Conservation (phyloP, 2,113 vertebrate genomes). For the Hippocampus abdominalis region DNA sequence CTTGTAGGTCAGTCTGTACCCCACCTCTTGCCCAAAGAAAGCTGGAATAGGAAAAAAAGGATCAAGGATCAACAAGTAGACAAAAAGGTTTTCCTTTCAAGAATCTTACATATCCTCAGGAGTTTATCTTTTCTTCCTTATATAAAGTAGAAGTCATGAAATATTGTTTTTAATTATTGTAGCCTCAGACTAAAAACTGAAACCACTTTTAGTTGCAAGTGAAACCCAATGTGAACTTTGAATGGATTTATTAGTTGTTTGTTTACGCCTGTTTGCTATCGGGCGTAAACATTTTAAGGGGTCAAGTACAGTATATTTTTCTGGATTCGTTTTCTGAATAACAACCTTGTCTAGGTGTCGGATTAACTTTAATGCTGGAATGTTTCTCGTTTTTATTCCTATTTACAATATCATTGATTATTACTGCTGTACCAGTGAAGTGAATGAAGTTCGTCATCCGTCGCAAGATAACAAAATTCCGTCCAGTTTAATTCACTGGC, state of each 20-base stretch:
- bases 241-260: slow-evolving; percentile 16
- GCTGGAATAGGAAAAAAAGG: too few relatives aligned
- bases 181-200: too few relatives aligned
- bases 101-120: too few relatives aligned
- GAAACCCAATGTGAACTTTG: background rate
- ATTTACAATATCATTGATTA: background rate
- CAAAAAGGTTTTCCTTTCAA: too few relatives aligned
- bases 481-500: background rate
- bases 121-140: too few relatives aligned
- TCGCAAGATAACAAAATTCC: background rate
- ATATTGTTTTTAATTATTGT: too few relatives aligned
- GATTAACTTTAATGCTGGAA: background rate
- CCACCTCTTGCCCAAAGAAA: too few relatives aligned
- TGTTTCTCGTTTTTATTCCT: background rate
- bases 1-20: too few relatives aligned
- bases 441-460: background rate
- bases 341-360: slow-evolving; percentile 14
- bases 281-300: slow-evolving; percentile 7
- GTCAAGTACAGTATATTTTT: slow-evolving; percentile 13
- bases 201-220: background rate
- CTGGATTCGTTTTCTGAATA: slow-evolving; percentile 22
- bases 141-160: too few relatives aligned
- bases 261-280: background rate
- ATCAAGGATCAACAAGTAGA: too few relatives aligned
- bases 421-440: background rate